These are phyloP conservation scores for Pseudomyrmex sp. DNA, from an alignment of 1,140 invertebrate genomes.

Conservation along the genomic window DNA sequence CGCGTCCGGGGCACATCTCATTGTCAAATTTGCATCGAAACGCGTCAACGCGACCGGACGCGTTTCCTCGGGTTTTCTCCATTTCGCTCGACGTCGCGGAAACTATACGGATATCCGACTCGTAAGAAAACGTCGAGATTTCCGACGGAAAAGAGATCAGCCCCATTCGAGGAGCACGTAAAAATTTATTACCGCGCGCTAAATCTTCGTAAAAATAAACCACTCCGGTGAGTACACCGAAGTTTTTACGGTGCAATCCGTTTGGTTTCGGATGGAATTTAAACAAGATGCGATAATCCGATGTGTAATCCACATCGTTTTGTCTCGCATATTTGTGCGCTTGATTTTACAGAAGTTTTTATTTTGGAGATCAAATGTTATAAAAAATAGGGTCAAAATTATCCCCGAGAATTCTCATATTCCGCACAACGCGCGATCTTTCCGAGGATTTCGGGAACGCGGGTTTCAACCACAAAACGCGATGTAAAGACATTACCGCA, in stretches of 20 bases:
- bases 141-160: neutral
- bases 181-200: neutral
- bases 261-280: neutral
- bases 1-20: neutral
- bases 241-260: too few species aligned
- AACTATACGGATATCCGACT: neutral
- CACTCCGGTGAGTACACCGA: too few species aligned
- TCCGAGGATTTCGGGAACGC: neutral
- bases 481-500: conserved; percentile 16
- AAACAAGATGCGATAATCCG: neutral
- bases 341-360: too few species aligned
- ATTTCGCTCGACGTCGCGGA: neutral
- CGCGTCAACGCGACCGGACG: neutral
- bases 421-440: too few species aligned
- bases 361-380: neutral
- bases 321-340: neutral
- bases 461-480: neutral
- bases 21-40: conserved; percentile 26
- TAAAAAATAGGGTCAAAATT: too few species aligned
- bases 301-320: neutral
- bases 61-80: neutral
- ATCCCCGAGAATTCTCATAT: too few species aligned
- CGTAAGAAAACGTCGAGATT: neutral
- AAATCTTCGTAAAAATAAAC: too few species aligned
- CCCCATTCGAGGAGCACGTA: neutral